Evolutionary conservation across 2,113 vertebrate species (phyloP), one percentile per base, ranked within the genome.

Genomic region (Tychaedon coryphoeus): DNA sequence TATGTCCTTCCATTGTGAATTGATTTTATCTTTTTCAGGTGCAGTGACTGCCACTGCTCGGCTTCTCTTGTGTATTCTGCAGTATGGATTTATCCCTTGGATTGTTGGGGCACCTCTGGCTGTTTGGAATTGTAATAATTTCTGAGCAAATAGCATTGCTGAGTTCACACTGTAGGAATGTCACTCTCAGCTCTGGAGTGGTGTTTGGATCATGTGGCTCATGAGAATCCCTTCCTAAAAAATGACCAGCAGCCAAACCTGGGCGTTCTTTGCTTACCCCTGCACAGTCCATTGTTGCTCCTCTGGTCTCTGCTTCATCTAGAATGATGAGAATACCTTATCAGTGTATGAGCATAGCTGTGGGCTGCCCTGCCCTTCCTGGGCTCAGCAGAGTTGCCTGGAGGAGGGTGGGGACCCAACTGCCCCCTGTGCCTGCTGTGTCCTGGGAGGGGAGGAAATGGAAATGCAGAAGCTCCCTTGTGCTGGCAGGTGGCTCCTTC

Each of bases 1-100:
- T 50, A 22, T 25, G 9, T 90, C 4, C 4, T 93, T 93, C 88
- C 79, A 51, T 65, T 6, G 6, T 57, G 23, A 73, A 86, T 54
- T 65, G 66, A 89, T 93, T 96, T 94, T 97, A 60, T 86, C 95
- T 92, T 81, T 83, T 92, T 56, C 88, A 92, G 31, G 81, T 40
- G 48, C 5, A 0, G 26, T 83, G 57, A 13, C 66, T 90, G 26
- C 64, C n/a, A 5, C 34, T 92, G 61, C 74, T 75, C 40, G 43
- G 13, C 60, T 85, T 26, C 81, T 94, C 67, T 8, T 38, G 12
- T 75, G 16, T 82, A 64, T 92, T 86, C 72, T 76, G 34, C 66
- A 51, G 14, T 34, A 43, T 60, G 60, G 69, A 74, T 86, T 85
- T 92, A 73, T 92, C 48, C 29, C 16, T 1, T 61, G 80, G 58